Evolutionary conservation across 2,888 invertebrate genomes (phyloP).

Genomic region (Harpalus rufipes): DNA sequence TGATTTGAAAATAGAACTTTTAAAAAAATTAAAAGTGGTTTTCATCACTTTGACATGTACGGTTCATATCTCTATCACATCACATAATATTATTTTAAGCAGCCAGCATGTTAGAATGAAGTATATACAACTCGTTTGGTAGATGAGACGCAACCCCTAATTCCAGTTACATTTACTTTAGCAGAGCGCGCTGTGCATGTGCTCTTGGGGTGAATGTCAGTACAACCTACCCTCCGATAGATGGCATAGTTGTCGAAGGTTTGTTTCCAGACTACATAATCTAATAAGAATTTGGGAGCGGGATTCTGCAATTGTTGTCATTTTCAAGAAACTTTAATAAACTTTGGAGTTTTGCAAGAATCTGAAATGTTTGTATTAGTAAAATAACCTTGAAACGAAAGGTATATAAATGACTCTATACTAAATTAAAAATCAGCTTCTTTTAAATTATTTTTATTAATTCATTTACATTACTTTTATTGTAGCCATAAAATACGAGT

Average conservation of each 20-base stretch:
- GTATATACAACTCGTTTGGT: neutral
- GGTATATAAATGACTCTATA: too few species aligned
- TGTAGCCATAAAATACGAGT: too few species aligned
- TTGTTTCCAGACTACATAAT: constrained; percentile 6
- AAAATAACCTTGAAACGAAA: too few species aligned
- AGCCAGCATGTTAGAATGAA: constrained; percentile 22
- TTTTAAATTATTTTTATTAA: too few species aligned
- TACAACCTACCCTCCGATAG: constrained; percentile 45
- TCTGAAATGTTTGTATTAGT: too few species aligned
- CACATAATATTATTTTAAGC: too few species aligned
- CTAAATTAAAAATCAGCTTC: too few species aligned
- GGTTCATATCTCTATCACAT: too few species aligned
- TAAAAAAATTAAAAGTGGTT: too few species aligned
- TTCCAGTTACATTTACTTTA: neutral
- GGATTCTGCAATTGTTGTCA: neutral
- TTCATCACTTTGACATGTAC: too few species aligned
- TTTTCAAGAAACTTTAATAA: neutral
- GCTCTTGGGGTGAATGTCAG: neutral
- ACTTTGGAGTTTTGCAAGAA: neutral
- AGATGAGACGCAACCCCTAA: constrained; percentile 55
- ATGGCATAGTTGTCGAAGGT: constrained; percentile 36
- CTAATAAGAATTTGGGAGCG: constrained; percentile 12
- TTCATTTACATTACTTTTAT: too few species aligned
- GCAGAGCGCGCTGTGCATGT: neutral
- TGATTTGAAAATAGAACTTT: too few species aligned